A percentile compares a stretch with the other conserved stretches of the same genome.
phyloP scores from a whole-genome alignment of 23 tunicate genomes.

The Pegea sp. region DNA sequence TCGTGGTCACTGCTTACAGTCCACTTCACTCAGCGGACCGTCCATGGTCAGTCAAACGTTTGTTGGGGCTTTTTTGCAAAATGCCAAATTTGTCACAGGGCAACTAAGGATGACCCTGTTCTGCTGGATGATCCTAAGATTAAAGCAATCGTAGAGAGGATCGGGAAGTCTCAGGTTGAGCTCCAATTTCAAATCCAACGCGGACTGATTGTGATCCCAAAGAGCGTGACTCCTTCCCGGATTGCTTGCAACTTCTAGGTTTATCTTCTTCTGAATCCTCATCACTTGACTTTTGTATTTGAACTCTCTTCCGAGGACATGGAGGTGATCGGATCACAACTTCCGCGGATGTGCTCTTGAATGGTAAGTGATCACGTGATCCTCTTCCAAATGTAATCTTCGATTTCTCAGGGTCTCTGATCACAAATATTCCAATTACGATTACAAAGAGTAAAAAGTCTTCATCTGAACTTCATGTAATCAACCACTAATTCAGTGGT shows the following conservation, averaged over 20 bases:
- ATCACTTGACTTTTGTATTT: constrained; percentile 60
- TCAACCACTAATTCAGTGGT: no score
- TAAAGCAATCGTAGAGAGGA: constrained; percentile 24
- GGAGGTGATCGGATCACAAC: constrained; percentile 13
- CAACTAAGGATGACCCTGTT: constrained; percentile 18
- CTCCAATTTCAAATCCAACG: constrained; percentile 50
- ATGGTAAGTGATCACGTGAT: constrained; percentile 17
- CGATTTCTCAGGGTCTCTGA: constrained; percentile 15
- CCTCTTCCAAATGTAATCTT: neutral
- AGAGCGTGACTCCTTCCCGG: constrained; percentile 24
- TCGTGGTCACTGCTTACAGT: neutral
- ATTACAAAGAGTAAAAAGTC: constrained; percentile 32
- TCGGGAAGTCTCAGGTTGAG: constrained; percentile 35
- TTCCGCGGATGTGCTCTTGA: constrained; percentile 25
- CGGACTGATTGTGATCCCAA: constrained; percentile 31
- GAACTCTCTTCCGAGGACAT: constrained; percentile 47
- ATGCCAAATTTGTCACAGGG: no score
- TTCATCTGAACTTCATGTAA: no score
- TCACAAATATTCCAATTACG: constrained; percentile 40
- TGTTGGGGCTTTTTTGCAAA: neutral
- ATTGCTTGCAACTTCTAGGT: constrained; percentile 15
- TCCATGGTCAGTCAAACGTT: neutral
- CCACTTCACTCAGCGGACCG: neutral
- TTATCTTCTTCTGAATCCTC: no score
- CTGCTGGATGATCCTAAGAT: constrained; percentile 50